Base-by-base conservation (phyloP, 53 echinoderm and acorn worm species). In the Henricia sp. region DNA sequence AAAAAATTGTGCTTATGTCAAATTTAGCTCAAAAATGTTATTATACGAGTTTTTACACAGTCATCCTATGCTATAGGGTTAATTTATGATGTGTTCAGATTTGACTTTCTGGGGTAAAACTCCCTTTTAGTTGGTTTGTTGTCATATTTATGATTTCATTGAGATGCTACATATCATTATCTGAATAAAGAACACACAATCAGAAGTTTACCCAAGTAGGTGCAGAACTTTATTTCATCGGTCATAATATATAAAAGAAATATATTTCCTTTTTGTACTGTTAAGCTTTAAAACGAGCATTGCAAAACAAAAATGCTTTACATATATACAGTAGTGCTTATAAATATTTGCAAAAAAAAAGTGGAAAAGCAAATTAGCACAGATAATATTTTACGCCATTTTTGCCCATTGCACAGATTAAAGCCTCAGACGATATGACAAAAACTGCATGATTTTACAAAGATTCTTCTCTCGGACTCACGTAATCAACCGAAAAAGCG, bases 221-320 rank as follows among this genome's bases (percentile, higher is more conserved):
- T n/a, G n/a, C n/a, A n/a, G n/a, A n/a, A n/a, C n/a, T 6, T 54
- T 54, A 54, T 67, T 67, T 67, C n/a, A 67, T 67, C 39, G 20
- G 39, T 21, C 4, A 25, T 60, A 37, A 13, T n/a, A 67, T 37
- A 67, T 25, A 67, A 67, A 67, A 35, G 37, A 12, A 64, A 30
- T n/a, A 21, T 67, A 23, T 20, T 21, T 17, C 39, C n/a, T 4
- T 20, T n/a, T 33, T 67, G 67, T 67, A 38, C 65, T 65, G 67
- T 67, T 33, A 63, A 63, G 32, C 3, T 56, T 56, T 56, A 25
- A 25, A 56, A 56, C 33, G 33, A 33, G 33, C 62, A 58, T 26
- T 33, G 62, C 33, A 34, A 60, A 60, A 29, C 33, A 28, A 60
- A 29, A 25, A 12, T 60, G 1, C 13, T 17, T 30, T 60, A 1